Evolutionary conservation across 2,888 invertebrate genomes (phyloP).

Genomic region (Carabus problematicus): DNA sequence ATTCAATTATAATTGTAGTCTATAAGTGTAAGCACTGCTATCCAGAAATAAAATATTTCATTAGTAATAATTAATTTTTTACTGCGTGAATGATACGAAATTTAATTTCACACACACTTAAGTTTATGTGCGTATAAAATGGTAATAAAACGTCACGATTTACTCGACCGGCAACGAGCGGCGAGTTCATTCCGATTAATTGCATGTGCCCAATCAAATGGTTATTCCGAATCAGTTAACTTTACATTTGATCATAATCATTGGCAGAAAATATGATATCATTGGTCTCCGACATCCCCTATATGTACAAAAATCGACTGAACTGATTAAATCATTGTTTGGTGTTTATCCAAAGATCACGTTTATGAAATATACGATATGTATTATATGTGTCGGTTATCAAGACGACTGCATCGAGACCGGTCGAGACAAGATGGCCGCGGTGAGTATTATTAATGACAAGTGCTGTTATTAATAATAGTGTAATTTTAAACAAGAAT

Average conservation of each 20-base stretch:
- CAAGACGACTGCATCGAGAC: too few relatives aligned
- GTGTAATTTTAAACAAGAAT: too few relatives aligned
- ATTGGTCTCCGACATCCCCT: not conserved
- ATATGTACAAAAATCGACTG: not conserved
- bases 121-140: slow-evolving; percentile 33
- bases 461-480: too few relatives aligned
- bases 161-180: slow-evolving; percentile 20
- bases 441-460: too few relatives aligned
- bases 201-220: slow-evolving; percentile 17
- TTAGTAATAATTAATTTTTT: slow-evolving; percentile 2
- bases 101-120: slow-evolving; percentile 36
- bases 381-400: too few relatives aligned
- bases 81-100: slow-evolving; percentile 21
- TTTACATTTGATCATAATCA: slow-evolving; percentile 32
- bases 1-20: too few relatives aligned
- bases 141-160: slow-evolving; percentile 28
- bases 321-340: slow-evolving; percentile 5
- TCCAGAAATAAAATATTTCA: too few relatives aligned
- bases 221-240: slow-evolving; percentile 31
- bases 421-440: too few relatives aligned
- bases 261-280: slow-evolving; percentile 21
- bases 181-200: slow-evolving; percentile 23
- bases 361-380: too few relatives aligned
- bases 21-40: too few relatives aligned
- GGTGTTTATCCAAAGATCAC: too few relatives aligned